A percentile compares a stretch with the other conserved stretches of the same genome.
phyloP scores from a whole-genome alignment of 2,797 vertebrate species.

The Centropyge bicolor region DNA sequence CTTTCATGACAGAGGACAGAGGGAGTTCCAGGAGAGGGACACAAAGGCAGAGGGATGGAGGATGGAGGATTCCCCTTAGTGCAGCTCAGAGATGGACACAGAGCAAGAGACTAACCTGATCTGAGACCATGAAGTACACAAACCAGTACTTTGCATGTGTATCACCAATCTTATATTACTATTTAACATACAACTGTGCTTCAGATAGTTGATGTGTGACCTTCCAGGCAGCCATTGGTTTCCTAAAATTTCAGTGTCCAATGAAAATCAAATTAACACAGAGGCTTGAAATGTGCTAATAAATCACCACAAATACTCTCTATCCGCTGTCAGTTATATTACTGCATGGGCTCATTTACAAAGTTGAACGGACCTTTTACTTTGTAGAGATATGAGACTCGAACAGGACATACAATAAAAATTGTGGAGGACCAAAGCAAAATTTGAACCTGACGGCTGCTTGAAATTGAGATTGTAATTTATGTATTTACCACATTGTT shows the following conservation, averaged over 20 bases:
- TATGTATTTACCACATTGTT: background rate
- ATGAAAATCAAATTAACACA: background rate
- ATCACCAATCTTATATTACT: background rate
- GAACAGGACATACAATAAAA: background rate
- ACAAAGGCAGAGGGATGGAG: constrained; percentile 2
- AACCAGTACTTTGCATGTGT: background rate
- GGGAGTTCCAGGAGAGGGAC: constrained; percentile 28
- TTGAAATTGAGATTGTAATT: background rate
- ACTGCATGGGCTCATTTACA: background rate
- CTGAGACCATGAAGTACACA: background rate
- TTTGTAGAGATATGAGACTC: background rate
- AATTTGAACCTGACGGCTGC: background rate
- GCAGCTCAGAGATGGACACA: constrained; percentile 23
- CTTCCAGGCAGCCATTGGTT: background rate
- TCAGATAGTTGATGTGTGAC: background rate
- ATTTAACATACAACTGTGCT: background rate
- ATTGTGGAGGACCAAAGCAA: background rate
- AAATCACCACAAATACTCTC: background rate
- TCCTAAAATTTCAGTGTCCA: background rate
- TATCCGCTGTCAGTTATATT: background rate
- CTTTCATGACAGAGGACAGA: constrained; percentile 73
- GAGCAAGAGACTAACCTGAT: constrained; percentile 4
- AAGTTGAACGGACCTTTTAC: background rate
- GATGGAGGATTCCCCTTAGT: constrained; percentile 33
- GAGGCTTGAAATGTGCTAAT: background rate